A percentile compares a stretch with the other conserved stretches of the same genome.
Evolutionary conservation across 2,888 invertebrate species (phyloP).

Genomic region (Petrophora chlorosata): DNA sequence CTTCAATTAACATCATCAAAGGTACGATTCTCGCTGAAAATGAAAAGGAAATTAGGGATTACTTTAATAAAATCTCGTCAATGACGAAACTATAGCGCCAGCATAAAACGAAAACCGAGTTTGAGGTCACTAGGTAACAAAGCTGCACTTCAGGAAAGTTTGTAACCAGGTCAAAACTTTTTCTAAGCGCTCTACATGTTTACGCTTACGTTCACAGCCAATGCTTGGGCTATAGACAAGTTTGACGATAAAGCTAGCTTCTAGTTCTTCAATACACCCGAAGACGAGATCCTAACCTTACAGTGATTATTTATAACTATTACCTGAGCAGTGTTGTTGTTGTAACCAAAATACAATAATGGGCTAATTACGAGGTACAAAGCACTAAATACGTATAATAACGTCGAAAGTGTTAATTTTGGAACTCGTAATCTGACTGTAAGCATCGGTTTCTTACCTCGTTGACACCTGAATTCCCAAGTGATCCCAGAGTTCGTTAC

Average conservation of each 20-base stretch:
- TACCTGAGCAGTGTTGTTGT: constrained; percentile 53
- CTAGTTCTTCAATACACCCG: constrained; percentile 43
- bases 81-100: background rate
- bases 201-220: background rate
- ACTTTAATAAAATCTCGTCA: background rate
- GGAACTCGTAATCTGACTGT: constrained; percentile 66
- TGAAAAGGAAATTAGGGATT: background rate
- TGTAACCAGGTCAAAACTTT: constrained; percentile 50
- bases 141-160: constrained; percentile 41
- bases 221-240: background rate
- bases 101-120: too few species aligned
- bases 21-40: background rate
- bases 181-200: constrained; percentile 16
- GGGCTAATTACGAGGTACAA: constrained; percentile 45
- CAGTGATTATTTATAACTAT: constrained; percentile 75
- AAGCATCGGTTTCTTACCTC: constrained; percentile 80
- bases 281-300: constrained; percentile 74
- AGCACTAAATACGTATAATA: constrained; percentile 43
- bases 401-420: constrained; percentile 59
- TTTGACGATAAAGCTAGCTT: constrained; percentile 1
- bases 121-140: background rate
- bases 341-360: constrained; percentile 36
- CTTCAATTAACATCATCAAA: background rate
- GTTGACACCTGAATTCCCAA: constrained; percentile 82
- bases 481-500: constrained; percentile 79